Base-by-base conservation (phyloP, 2,888 invertebrate genomes). In the Eristalis intricaria region DNA sequence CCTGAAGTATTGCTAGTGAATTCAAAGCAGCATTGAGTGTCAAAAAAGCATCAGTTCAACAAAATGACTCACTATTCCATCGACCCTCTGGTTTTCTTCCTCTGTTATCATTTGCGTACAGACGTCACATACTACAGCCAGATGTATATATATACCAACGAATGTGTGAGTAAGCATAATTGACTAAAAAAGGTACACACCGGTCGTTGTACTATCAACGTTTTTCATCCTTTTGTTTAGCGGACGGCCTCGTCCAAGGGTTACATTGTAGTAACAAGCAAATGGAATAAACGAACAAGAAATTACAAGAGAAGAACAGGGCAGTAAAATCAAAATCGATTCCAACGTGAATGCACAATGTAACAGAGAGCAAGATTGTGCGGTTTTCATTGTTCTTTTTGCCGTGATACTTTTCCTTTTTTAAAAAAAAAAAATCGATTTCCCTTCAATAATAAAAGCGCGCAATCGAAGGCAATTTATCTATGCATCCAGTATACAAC, bases 381-480 rank as follows among this genome's bases (percentile, higher is more conserved):
- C 64, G 87, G 84, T 87, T 87, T 87, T 79, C 84, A 84, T 84
- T 87, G 87, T 87, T 78, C 84, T 60, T 61, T 29, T 75, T 75
- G 56, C 69, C 50, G 60, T 69, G 74, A 69, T 69, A 75, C 61
- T 26, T 78, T 74, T 35, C 71, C 10, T 32, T 32, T 32, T 32
- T 10, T 4, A 10, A 8, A 4, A 32, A 0, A 4, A 43, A 75
- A 76, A 79, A 84, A 87, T 87, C 87, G 87, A 87, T 87, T 87
- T 84, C 71, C 76, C 75, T 84, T 87, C 75, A 87, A 87, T 87
- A 87, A 79, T 79, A 83, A 83, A 84, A 87, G 79, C 75, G 79
- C 84, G 79, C 87, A 87, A 84, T 84, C 87, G 87, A 87, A 87
- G 84, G 87, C 87, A 87, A 87, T 87, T 87, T 87, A 87, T 87